phyloP scores from a whole-genome alignment of 2,113 vertebrate species.

The Benitochromis conjunctus region DNA sequence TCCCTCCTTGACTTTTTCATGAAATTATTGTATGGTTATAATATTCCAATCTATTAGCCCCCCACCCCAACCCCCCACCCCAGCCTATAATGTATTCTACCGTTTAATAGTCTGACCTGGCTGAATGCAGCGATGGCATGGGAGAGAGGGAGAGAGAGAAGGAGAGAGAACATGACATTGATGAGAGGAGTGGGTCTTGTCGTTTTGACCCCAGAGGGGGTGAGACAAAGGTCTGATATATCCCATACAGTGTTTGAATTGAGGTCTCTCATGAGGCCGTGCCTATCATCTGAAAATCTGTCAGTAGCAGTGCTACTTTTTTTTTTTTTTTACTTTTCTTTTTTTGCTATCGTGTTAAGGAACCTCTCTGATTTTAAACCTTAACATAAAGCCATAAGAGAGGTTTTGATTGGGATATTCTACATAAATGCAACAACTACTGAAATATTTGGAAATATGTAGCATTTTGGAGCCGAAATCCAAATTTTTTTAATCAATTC shows the following conservation, averaged over 20 bases:
- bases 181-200: constrained; percentile 65
- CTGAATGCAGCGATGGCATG: constrained; percentile 78
- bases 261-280: constrained; percentile 52
- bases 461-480: not conserved
- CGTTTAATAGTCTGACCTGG: constrained; percentile 97
- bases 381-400: not conserved
- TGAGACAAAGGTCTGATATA: constrained; percentile 70
- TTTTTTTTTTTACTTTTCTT: not conserved
- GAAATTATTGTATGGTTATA: constrained; percentile 99
- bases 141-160: constrained; percentile 7
- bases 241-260: constrained; percentile 55
- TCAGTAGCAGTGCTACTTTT: not conserved
- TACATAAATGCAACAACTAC: not conserved
- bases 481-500: not conserved
- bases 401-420: not conserved
- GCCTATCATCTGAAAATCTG: constrained; percentile 52
- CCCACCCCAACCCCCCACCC: constrained; percentile 21
- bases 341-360: not conserved
- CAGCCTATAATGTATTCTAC: constrained; percentile 94
- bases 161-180: constrained; percentile 55
- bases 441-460: not conserved
- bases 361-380: not conserved
- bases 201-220: constrained; percentile 62
- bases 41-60: constrained; percentile 99
- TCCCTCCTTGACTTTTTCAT: constrained; percentile 98